phyloP scores from a whole-genome alignment of 1,140 invertebrate species.

The Coptotermes formosanus region DNA sequence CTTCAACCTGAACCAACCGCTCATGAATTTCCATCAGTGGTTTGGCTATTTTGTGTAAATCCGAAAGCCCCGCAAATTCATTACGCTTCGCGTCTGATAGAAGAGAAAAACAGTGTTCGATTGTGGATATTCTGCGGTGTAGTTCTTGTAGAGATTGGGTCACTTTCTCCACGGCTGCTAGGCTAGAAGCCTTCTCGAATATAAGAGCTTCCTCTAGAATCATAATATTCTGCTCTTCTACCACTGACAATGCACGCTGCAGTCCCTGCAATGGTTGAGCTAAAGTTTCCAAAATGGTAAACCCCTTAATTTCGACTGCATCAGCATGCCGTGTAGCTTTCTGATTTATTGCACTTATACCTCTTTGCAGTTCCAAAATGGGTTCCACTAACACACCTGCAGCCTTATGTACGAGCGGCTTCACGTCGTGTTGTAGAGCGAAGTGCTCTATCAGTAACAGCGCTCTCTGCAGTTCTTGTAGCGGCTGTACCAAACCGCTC shows the following conservation, averaged over 20 bases:
- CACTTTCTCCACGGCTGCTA: neutral
- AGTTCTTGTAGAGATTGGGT: constrained; percentile 24
- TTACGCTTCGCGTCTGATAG: neutral
- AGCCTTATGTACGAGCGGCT: neutral
- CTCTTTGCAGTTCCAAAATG: constrained; percentile 57
- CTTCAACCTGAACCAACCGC: constrained; percentile 25
- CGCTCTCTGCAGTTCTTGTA: neutral
- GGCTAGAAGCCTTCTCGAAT: neutral
- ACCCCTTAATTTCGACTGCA: neutral
- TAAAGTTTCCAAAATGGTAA: constrained; percentile 32
- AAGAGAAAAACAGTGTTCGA: neutral
- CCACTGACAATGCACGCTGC: constrained; percentile 4
- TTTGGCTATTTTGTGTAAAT: neutral
- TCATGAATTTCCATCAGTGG: constrained; percentile 28
- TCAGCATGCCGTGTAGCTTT: constrained; percentile 63
- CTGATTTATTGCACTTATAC: constrained; percentile 63
- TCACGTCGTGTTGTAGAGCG: neutral
- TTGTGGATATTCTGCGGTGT: neutral
- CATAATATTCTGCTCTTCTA: constrained; percentile 22
- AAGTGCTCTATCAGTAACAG: neutral
- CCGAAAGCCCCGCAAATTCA: neutral
- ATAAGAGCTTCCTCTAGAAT: neutral
- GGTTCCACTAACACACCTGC: constrained; percentile 12
- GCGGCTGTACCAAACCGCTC: neutral
- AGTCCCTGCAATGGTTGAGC: constrained; percentile 14